Evolutionary conservation across 2,113 vertebrate species (phyloP), one percentile per base, ranked within the genome.

Genomic region (Phyllopteryx taeniolatus): DNA sequence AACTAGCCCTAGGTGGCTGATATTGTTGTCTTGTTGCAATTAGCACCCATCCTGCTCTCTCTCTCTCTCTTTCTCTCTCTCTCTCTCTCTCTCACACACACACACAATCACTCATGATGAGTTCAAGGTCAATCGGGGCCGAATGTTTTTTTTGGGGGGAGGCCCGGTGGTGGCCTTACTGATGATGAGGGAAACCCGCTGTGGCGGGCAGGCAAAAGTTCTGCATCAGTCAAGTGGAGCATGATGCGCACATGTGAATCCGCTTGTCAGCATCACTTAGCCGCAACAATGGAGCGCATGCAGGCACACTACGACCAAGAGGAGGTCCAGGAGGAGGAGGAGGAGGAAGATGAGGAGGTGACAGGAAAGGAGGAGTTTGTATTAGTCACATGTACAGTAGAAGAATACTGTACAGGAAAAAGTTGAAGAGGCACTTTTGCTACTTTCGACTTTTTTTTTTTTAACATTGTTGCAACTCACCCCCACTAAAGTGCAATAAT

Each of bases 21-120:
- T 83, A 88, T 92, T 92, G 93, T 93, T 94, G 91, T 91, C 92
- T 94, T 80, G 88, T 89, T 93, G 79, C 72, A 93, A 91, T 93
- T 93, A 89, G 70, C 74, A 17, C 54, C 59, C 74, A 71, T 71
- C 63, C 68, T 71, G 74, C 77, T 71, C 31, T 46, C 65, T 15
- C 46, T 39, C 35, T 39, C 35, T 39, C 35, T 3, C 35, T 39
- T 39, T 39, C 35, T 39, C 35, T 39, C 35, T 39, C 35, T 39
- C 35, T 39, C 27, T 39, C 6, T 39, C 35, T 39, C 35, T 5
- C 6, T 6, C 3, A 39, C 35, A 39, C 35, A 5, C 73, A 73
- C 70, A 74, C 20, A 49, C 14, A 68, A 1, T 9, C 62, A 78
- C 76, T 72, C 76, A 76, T 79, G 72, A 76, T 71, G 79, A 80